Evolutionary conservation across 2,888 invertebrate species (phyloP), one percentile per base, ranked within the genome.

Genomic region (Hydroisotoma schaefferi): DNA sequence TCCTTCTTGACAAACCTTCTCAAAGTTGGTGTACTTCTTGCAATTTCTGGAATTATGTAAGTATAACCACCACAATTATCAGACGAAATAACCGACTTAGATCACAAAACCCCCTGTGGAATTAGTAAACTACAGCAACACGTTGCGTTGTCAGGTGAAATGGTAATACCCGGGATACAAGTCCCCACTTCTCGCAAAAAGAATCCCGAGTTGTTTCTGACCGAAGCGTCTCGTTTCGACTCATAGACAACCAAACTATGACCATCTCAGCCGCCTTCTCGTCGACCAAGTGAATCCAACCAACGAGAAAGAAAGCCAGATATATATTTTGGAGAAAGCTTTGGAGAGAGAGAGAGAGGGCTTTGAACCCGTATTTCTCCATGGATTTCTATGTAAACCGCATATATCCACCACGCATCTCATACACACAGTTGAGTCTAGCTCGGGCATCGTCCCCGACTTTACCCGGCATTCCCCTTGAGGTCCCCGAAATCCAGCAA

Each of bases 361-460:
- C 65, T 65, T 65, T 65, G 65, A 65, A 65, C 65, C 18, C 54
- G 18, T 33, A 40, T 10, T 4, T 40, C 25, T 2, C 54, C 26
- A 51, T 23, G 6, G 2, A 6, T 44, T 44, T 6, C 5, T 20
- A 27, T 28, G 20, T 10, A 12, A 25, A 18, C 8, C 12, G 3
- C 8, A 12, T 29, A 55, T 46, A 55, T 37, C 48, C 27, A 47
- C 22, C 53, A 53, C 57, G 52, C 53, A 55, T 54, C 40, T 18
- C 37, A 55, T 48, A 61, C 65, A 65, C 59, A 55, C 58, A 54
- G 59, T 65, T 58, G 61, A 48, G 61, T 58, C 57, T 40, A 20
- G 40, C 40, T 40, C 40, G 40, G 40, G 20, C 40, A 40, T 40
- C 5, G 40, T 40, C 20, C 40, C 40, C n/a, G 20, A 15, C 40